These are phyloP conservation scores for Syrista parreyssii DNA, from an alignment of 2,888 invertebrate genomes.

Conservation along the genomic window DNA sequence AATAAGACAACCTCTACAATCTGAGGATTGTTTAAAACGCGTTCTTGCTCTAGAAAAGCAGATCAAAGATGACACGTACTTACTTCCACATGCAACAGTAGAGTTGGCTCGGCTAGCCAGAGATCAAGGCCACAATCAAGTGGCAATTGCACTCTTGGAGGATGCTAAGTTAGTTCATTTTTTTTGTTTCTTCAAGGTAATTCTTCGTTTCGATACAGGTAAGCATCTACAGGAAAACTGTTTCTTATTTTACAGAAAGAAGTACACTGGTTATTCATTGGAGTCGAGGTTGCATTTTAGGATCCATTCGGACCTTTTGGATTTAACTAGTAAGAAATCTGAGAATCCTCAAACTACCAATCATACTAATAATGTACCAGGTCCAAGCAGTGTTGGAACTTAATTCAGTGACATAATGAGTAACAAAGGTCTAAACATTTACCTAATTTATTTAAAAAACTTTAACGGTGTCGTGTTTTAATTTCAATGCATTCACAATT, in stretches of 20 bases:
- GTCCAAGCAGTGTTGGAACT: background rate
- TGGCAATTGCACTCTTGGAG: slow-evolving; percentile 79
- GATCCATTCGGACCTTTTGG: slow-evolving; percentile 80
- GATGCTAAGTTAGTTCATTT: slow-evolving; percentile 79
- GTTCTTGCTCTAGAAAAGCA: slow-evolving; percentile 76
- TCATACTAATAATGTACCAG: background rate
- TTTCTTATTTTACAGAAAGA: slow-evolving; percentile 73
- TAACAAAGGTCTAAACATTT: background rate
- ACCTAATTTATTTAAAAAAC: background rate
- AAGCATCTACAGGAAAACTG: background rate
- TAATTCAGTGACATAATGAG: background rate
- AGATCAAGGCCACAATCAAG: slow-evolving; percentile 75
- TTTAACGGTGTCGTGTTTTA: background rate
- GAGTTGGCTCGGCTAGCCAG: slow-evolving; percentile 87
- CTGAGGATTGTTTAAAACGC: slow-evolving; percentile 78
- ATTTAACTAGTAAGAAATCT: slow-evolving; percentile 61
- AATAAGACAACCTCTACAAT: slow-evolving; percentile 81
- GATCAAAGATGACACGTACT: slow-evolving; percentile 84
- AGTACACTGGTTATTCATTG: slow-evolving; percentile 86
- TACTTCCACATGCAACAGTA: slow-evolving; percentile 87
- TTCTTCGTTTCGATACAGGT: background rate
- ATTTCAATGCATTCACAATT: background rate
- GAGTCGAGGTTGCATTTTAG: slow-evolving; percentile 92
- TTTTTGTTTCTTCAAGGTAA: background rate
- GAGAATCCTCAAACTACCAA: slow-evolving; percentile 23